phyloP scores from a whole-genome alignment of 2,797 vertebrate genomes.

The Buceros bicornis region DNA sequence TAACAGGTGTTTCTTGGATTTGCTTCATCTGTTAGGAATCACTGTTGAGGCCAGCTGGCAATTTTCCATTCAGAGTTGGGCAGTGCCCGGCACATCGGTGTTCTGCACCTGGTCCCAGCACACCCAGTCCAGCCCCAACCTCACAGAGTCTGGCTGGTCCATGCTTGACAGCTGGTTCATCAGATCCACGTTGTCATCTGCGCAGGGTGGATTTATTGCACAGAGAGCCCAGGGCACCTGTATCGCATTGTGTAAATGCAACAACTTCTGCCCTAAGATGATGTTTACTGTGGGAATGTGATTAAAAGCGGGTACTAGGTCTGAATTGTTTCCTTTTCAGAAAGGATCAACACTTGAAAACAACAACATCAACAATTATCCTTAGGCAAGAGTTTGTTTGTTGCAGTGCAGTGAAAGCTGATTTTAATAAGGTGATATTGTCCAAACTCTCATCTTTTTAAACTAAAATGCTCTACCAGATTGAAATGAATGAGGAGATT shows the following conservation, averaged over 20 bases:
- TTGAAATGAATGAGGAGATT: slow-evolving; percentile 5
- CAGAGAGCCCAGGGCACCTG: slow-evolving; percentile 34
- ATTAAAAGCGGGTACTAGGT: neutral
- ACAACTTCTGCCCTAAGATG: neutral
- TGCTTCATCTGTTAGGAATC: slow-evolving; percentile 66
- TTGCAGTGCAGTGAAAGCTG: neutral
- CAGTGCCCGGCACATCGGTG: neutral
- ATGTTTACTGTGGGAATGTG: neutral
- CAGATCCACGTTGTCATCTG: slow-evolving; percentile 11
- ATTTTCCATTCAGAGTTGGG: slow-evolving; percentile 18
- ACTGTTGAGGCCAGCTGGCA: slow-evolving; percentile 56
- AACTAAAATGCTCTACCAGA: neutral
- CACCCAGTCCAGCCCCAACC: neutral
- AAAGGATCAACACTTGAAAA: neutral
- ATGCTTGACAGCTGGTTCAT: slow-evolving; percentile 63
- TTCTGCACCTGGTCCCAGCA: slow-evolving; percentile 58
- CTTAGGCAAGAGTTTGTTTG: neutral
- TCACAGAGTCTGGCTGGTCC: slow-evolving; percentile 12
- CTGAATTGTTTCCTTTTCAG: neutral
- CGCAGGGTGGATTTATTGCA: slow-evolving; percentile 25
- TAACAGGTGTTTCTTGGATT: slow-evolving; percentile 76
- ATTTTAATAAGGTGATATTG: slow-evolving; percentile 8
- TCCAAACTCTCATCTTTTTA: neutral
- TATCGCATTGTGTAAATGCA: slow-evolving; percentile 29
- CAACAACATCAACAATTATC: neutral